phyloP scores from a whole-genome alignment of 2,797 vertebrate genomes.

The Dipus sagitta region DNA sequence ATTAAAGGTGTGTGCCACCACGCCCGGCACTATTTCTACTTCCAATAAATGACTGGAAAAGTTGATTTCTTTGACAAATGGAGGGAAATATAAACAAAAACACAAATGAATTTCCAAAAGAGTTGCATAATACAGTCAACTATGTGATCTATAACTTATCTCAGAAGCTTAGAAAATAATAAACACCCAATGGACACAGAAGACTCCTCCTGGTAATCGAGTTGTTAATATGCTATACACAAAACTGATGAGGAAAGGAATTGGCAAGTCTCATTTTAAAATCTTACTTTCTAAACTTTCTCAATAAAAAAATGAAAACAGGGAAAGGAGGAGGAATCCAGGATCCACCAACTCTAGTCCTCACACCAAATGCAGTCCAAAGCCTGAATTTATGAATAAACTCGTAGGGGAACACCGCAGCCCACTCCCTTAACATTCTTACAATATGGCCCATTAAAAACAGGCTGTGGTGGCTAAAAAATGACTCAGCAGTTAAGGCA shows the following conservation, averaged over 20 bases:
- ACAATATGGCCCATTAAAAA: background rate
- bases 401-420: background rate
- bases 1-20: no score
- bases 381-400: background rate
- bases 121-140: background rate
- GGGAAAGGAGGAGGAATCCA: background rate
- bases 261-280: slow-evolving; percentile 29
- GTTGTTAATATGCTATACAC: background rate
- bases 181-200: background rate
- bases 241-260: background rate
- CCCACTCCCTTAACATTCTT: background rate
- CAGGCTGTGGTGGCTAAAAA: no score
- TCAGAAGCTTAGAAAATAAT: slow-evolving; percentile 35
- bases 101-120: slow-evolving; percentile 2
- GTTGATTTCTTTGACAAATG: background rate
- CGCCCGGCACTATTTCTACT: background rate
- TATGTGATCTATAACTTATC: background rate
- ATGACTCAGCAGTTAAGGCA: no score
- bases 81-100: slow-evolving; percentile 30
- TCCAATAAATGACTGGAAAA: background rate
- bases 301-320: background rate
- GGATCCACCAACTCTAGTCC: background rate
- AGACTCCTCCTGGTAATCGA: background rate
- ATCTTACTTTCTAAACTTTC: slow-evolving; percentile 2
- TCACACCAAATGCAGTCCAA: background rate